Conservation (phyloP, 2,113 vertebrate genomes). For the crab-eating macaque (Macaca fascicularis) region DNA sequence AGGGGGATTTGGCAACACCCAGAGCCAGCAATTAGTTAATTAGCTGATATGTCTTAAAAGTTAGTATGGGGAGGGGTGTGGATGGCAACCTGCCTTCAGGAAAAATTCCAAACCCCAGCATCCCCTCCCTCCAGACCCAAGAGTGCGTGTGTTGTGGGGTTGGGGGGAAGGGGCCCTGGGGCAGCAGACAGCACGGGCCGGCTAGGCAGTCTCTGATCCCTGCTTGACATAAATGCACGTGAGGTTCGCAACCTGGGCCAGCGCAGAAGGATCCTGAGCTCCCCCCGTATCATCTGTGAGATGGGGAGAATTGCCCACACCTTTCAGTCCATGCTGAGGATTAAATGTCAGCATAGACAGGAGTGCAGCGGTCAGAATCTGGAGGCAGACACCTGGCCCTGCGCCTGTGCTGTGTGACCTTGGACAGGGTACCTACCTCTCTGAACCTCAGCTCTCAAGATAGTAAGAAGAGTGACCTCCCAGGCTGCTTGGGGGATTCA, state of each 20-base stretch:
- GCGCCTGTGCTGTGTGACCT: not conserved
- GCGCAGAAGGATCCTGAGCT: accelerated
- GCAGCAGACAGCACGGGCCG: accelerated
- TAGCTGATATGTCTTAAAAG: constrained; percentile 67
- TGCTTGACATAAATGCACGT: accelerated
- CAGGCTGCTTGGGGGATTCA: not conserved
- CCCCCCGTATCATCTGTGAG: not conserved
- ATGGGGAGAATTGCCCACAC: accelerated
- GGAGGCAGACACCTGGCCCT: not conserved
- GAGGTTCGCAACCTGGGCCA: accelerated
- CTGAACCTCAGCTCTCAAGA: not conserved
- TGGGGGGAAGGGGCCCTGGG: accelerated
- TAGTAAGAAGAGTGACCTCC: accelerated
- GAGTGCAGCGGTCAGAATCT: accelerated
- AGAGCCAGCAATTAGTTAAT: constrained; percentile 46
- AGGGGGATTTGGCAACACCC: not conserved
- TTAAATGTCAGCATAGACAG: accelerated
- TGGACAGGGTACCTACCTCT: not conserved
- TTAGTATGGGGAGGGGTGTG: not conserved
- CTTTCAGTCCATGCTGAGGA: accelerated
- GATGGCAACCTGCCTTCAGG: not conserved
- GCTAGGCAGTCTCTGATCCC: accelerated
- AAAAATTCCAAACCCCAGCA: accelerated
- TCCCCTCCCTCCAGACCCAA: not conserved
- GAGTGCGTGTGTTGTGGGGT: accelerated